Percentiles rank a stretch among this genome's conserved stretches.
These are phyloP conservation scores for Drosophila melanosoma DNA, from an alignment of 2,888 invertebrate species.

Conservation along the genomic window DNA sequence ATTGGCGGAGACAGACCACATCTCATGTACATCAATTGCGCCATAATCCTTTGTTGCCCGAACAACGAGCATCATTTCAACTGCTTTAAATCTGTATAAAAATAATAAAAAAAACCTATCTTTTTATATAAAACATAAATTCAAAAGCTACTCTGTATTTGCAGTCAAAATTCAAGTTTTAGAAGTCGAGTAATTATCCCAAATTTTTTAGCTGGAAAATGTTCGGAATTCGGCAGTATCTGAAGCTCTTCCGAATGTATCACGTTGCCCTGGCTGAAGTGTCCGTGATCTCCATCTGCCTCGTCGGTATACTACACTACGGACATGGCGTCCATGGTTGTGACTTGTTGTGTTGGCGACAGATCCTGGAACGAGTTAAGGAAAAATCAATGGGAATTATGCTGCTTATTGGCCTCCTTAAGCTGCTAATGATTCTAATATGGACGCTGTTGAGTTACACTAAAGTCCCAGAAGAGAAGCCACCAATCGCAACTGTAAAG, in stretches of 20 bases:
- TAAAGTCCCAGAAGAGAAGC: neutral
- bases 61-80: conserved; percentile 33
- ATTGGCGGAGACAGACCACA: conserved; percentile 51
- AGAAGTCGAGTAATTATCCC: neutral
- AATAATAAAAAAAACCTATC: neutral
- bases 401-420: conserved; percentile 34
- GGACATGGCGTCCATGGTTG: conserved; percentile 17
- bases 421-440: conserved; percentile 42
- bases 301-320: conserved; percentile 48
- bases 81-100: conserved; percentile 5
- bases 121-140: neutral
- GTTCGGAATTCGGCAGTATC: conserved; percentile 19
- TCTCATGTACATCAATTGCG: neutral
- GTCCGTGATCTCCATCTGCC: conserved; percentile 4
- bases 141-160: neutral
- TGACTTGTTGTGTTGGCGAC: conserved; percentile 59
- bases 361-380: conserved; percentile 10
- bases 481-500: conserved; percentile 59
- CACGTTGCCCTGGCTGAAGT: conserved; percentile 16
- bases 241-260: conserved; percentile 18
- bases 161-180: conserved; percentile 39
- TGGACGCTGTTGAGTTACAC: conserved; percentile 39
- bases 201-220: conserved; percentile 16
- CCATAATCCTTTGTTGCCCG: conserved; percentile 60
- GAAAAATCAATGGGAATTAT: conserved; percentile 48